A percentile compares a stretch with the other conserved stretches of the same genome.
These are phyloP conservation scores for Meiosimyza decipiens DNA, from an alignment of 2,888 invertebrate genomes.

Conservation along the genomic window DNA sequence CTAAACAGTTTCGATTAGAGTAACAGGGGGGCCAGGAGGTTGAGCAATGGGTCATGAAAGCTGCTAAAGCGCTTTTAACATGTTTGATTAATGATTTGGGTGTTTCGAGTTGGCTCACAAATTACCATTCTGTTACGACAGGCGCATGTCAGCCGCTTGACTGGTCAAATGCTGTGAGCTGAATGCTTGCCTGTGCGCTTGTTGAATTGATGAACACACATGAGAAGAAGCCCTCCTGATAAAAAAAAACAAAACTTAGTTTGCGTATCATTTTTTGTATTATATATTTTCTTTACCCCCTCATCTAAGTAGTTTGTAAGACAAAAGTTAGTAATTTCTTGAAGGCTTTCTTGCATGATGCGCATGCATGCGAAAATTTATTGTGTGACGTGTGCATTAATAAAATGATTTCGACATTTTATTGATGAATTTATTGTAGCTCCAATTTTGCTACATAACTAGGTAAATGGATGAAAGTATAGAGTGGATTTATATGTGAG, in stretches of 20 bases:
- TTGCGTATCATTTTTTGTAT: slow-evolving; percentile 16
- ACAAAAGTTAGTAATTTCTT: slow-evolving; percentile 45
- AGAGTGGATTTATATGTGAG: too few relatives aligned
- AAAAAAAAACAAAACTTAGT: slow-evolving; percentile 15
- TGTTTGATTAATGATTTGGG: slow-evolving; percentile 56
- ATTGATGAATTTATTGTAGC: slow-evolving; percentile 42
- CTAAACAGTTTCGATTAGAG: slow-evolving; percentile 19
- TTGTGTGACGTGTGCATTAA: slow-evolving; percentile 52
- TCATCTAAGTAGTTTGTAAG: slow-evolving; percentile 40
- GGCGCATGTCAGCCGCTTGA: slow-evolving; percentile 55
- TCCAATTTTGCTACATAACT: neutral
- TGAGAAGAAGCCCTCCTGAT: slow-evolving; percentile 20
- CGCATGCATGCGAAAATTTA: slow-evolving; percentile 51
- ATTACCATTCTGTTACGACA: slow-evolving; percentile 58
- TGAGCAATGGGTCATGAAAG: slow-evolving; percentile 10
- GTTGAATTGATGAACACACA: slow-evolving; percentile 30
- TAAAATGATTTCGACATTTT: slow-evolving; percentile 46
- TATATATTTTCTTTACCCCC: neutral
- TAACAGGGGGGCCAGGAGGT: neutral
- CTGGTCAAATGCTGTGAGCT: slow-evolving; percentile 41
- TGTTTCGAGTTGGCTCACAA: slow-evolving; percentile 54
- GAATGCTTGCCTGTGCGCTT: slow-evolving; percentile 20
- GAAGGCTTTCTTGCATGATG: slow-evolving; percentile 39
- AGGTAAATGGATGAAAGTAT: too few relatives aligned
- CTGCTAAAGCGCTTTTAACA: slow-evolving; percentile 42